Base-by-base conservation (phyloP, 92 coral and sea anemone species). In the Bergia puertoricense region DNA sequence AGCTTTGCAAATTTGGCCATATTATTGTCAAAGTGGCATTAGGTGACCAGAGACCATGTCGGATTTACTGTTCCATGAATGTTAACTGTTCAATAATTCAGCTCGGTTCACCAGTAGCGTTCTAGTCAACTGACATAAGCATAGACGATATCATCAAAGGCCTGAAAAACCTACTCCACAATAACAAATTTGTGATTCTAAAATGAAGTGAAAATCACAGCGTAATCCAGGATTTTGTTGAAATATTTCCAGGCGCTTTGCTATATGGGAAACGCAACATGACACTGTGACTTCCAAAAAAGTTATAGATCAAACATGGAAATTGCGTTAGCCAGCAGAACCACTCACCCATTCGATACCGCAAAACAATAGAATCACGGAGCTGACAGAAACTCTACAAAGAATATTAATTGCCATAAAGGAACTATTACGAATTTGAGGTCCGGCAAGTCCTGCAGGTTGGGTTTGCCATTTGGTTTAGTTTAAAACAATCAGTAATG, bases 81-180 rank as follows among this genome's bases (percentile, higher is more conserved):
- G 18, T 37, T 50, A 45, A 1, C 22, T 73, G 62, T 69, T 84
- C 67, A 84, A 84, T 84, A 84, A 84, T 84, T 84, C 54, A 84
- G 66, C 82, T 79, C 22, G 18, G 40, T 74, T 56, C 54, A 81
- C 87, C 78, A 38, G 78, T 48, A 23, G 38, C 87, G 87, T 84
- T 84, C 15, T 71, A 84, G 87, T 71, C 38, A 72, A 48, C 68
- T 84, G 87, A 84, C 87, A 84, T 84, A 84, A 84, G 87, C 87
- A 84, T 84, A 84, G 45, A 48, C 37, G 46, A 84, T 84, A 48
- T 84, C 16, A 14, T 43, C 37, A 5, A 6, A 69, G 72, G 43
- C 8, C 45, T 50, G 20, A 45, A 84, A 74, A 46, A 30, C 40
- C 23, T 1, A 23, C 45, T 72, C 23, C n/a, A 84, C 18, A 8